Base-by-base conservation (phyloP, 2,113 vertebrate genomes). In the zebrafish (Danio rerio) region DNA sequence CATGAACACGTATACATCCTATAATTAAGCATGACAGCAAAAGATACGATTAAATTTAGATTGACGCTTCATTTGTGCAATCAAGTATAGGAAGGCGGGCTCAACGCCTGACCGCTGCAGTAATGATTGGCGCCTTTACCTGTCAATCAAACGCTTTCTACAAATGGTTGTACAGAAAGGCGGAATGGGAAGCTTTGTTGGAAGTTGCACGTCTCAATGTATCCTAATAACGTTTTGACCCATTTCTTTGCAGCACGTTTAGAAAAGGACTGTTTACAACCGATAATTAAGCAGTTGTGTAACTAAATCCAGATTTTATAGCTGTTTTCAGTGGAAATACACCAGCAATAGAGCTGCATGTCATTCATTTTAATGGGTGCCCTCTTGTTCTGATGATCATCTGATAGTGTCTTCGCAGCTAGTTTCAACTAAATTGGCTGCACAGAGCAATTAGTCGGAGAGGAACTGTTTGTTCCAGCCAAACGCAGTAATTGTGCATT, bases 51-150 rank as follows among this genome's bases (percentile, higher is more conserved):
- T 88, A 84, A 7, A 53, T 53, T 68, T 58, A 82, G 90, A 93
- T 65, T 90, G 91, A 89, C 88, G 79, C 20, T 45, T 42, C 10
- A 10, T 2, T 6, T 0, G 18, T 42, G 11, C 91, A 91, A 90
- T 92, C 82, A 82, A 8, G 13, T 7, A 0, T 21, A 31, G 21
- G 81, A 65, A 61, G 91, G 92, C 88, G 90, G 92, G 88, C 5
- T 47, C 55, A 43, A 62, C 18, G 12, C 2, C 56, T 49, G 9
- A 9, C 5, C 16, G 45, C 0, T 52, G 18, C 21, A 6, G 5
- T 49, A 0, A 3, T 84, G 87, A 91, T 93, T 93, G 90, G 93
- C 49, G 9, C 8, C 9, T 31, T 5, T 13, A 15, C 50, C 13
- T 66, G 77, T 63, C 75, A 77, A 77, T 77, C 13, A 77, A 59